Conservation (phyloP, 2,888 invertebrate genomes). For the Hesperia comma region DNA sequence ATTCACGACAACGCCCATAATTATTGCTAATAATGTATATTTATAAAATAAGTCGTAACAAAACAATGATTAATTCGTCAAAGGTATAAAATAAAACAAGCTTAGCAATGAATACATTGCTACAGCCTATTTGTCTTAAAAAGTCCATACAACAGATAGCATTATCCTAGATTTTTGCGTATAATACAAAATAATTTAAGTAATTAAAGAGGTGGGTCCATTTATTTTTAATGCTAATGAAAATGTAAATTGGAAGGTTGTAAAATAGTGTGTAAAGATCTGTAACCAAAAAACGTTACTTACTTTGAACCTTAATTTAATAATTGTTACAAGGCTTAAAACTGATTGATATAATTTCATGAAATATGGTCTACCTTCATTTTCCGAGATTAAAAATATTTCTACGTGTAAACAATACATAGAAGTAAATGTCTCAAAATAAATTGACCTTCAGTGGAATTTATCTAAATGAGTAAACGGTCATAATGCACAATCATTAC, state of each 20-base stretch:
- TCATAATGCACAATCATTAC: not conserved
- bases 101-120: not conserved
- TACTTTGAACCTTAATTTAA: not conserved
- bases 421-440: too few species aligned
- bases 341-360: too few species aligned
- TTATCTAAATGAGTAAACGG: not conserved
- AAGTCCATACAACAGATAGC: not conserved
- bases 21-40: not conserved
- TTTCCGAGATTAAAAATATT: too few species aligned
- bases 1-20: not conserved
- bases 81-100: slow-evolving; percentile 18
- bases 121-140: not conserved
- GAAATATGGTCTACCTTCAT: too few species aligned
- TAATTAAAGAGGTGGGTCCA: slow-evolving; percentile 41
- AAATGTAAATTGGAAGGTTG: not conserved
- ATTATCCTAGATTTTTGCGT: slow-evolving; percentile 14
- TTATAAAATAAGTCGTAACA: not conserved
- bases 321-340: not conserved
- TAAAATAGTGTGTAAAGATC: slow-evolving; percentile 3
- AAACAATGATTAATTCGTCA: slow-evolving; percentile 13
- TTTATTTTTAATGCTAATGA: slow-evolving; percentile 19
- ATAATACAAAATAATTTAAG: slow-evolving; percentile 39
- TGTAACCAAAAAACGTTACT: not conserved
- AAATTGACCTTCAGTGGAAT: too few species aligned
- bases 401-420: too few species aligned